Conservation (phyloP, 2,797 vertebrate species). For the Acanthurus tractus region DNA sequence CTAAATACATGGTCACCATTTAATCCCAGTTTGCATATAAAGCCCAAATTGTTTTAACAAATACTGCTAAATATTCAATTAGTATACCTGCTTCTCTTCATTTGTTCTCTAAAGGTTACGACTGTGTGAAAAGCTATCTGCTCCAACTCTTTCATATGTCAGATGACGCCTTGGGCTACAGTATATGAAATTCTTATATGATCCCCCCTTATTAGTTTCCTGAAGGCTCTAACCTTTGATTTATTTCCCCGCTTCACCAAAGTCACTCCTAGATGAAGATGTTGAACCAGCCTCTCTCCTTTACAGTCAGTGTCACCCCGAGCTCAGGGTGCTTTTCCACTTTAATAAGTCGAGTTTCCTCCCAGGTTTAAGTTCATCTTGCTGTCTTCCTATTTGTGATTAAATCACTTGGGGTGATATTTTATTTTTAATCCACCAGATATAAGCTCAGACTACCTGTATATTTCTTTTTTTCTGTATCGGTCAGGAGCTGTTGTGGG, state of each 20-base stretch:
- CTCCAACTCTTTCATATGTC: constrained; percentile 63
- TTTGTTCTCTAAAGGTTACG: constrained; percentile 50
- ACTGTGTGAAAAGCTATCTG: constrained; percentile 43
- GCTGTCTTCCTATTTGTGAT: constrained; percentile 65
- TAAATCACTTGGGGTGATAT: constrained; percentile 71
- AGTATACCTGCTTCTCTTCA: constrained; percentile 38
- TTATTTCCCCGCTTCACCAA: constrained; percentile 54
- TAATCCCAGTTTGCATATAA: not conserved
- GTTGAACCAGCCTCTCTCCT: constrained; percentile 40
- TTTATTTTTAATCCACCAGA: constrained; percentile 72
- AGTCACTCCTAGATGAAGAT: constrained; percentile 54
- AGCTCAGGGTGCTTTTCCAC: constrained; percentile 61
- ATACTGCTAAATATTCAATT: constrained; percentile 19
- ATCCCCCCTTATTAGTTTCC: constrained; percentile 76
- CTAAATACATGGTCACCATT: not conserved
- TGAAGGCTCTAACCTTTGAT: constrained; percentile 70
- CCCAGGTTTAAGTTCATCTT: constrained; percentile 67
- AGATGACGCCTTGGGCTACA: constrained; percentile 64
- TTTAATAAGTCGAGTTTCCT: constrained; percentile 69
- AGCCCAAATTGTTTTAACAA: constrained; percentile 6
- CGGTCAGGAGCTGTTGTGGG: constrained; percentile 37
- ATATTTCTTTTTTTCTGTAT: constrained; percentile 44
- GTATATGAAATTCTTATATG: constrained; percentile 64
- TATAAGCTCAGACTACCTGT: constrained; percentile 49
- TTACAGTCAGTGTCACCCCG: constrained; percentile 39